Conservation (phyloP, 2,797 vertebrate species). For the Podarcis lilfordi region DNA sequence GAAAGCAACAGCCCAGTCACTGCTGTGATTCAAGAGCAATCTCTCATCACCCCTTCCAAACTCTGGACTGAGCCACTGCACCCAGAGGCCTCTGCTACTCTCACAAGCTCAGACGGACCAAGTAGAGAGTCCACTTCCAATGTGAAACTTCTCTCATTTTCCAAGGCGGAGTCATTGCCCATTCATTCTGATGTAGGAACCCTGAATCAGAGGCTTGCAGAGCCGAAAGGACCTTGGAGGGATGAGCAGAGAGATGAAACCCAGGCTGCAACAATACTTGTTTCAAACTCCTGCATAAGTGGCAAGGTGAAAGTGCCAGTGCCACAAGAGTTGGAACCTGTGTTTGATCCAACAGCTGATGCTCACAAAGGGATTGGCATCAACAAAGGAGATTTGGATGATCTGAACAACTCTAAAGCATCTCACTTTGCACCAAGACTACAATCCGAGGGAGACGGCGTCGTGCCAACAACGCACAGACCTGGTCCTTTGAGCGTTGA, state of each 20-base stretch:
- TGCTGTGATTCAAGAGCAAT: slow-evolving; percentile 1
- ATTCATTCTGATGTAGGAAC: slow-evolving; percentile 64
- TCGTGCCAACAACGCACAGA: slow-evolving; percentile 75
- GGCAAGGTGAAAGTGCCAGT: neutral
- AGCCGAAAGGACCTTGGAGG: slow-evolving; percentile 33
- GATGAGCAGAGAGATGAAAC: slow-evolving; percentile 44
- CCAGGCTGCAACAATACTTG: slow-evolving; percentile 64
- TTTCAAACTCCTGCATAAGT: neutral
- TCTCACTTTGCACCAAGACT: slow-evolving; percentile 31
- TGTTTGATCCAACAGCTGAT: neutral
- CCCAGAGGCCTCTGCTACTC: slow-evolving; percentile 58
- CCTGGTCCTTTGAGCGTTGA: slow-evolving; percentile 79
- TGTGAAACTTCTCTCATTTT: slow-evolving; percentile 69
- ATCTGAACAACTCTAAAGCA: slow-evolving; percentile 79
- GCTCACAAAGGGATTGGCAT: slow-evolving; percentile 60
- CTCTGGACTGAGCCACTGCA: slow-evolving; percentile 41
- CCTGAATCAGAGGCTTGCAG: neutral
- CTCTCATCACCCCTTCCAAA: slow-evolving; percentile 20
- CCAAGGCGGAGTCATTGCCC: slow-evolving; percentile 67
- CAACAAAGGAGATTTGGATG: slow-evolving; percentile 78
- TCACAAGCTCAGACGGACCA: slow-evolving; percentile 34
- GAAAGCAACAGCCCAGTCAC: slow-evolving; percentile 55
- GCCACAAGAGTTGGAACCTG: slow-evolving; percentile 13
- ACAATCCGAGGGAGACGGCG: slow-evolving; percentile 37
- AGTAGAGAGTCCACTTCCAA: slow-evolving; percentile 69